A percentile compares a stretch with the other conserved stretches of the same genome.
Evolutionary conservation across 2,797 vertebrate genomes (phyloP).

Genomic region (Sebastes elongatus): DNA sequence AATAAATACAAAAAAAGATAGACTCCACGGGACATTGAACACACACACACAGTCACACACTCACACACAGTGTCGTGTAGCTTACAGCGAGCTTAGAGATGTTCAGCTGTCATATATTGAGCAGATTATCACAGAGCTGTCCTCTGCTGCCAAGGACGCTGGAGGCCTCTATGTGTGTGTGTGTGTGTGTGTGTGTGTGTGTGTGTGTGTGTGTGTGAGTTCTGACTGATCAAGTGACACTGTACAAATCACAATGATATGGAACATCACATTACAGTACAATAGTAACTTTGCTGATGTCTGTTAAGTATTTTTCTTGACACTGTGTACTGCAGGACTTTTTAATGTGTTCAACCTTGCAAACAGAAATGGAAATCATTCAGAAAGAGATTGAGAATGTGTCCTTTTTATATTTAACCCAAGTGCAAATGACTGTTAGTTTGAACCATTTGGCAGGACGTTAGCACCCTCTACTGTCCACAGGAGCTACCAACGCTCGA

Average conservation of each 20-base stretch:
- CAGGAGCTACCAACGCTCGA: neutral
- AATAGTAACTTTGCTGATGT: neutral
- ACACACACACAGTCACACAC: neutral
- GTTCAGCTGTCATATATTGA: slow-evolving; percentile 54
- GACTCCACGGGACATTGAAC: neutral
- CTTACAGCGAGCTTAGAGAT: slow-evolving; percentile 38
- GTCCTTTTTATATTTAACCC: neutral
- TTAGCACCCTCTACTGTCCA: slow-evolving; percentile 27
- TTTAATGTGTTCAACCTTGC: neutral
- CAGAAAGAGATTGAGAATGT: neutral
- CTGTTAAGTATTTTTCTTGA: neutral
- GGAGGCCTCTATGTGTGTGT: neutral
- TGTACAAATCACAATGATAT: neutral
- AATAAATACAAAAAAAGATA: neutral
- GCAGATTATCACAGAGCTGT: slow-evolving; percentile 51
- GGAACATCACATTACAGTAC: neutral
- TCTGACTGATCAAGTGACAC: neutral
- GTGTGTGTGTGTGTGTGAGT: neutral
- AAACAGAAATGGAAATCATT: neutral
- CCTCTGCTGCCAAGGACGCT: slow-evolving; percentile 33
- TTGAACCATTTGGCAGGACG: neutral
- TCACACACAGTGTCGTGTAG: slow-evolving; percentile 1
- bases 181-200: neutral
- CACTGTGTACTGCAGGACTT: neutral
- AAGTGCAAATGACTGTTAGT: neutral